Evolutionary conservation across 2,888 invertebrate genomes (phyloP).

Genomic region (Tetramorium bicarinatum): DNA sequence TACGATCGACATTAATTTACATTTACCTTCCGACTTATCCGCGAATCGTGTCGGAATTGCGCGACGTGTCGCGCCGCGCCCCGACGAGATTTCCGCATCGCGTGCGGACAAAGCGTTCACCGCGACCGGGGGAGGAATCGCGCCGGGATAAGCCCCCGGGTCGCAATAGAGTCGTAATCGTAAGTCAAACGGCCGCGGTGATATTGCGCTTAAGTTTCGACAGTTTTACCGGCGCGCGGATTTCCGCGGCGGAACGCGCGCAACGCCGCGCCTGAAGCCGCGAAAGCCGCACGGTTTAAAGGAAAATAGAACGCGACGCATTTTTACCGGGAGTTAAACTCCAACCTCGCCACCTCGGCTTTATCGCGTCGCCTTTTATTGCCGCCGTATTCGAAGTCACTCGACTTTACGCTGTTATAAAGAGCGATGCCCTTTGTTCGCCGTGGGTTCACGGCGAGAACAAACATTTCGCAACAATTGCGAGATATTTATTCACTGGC

Average conservation of each 20-base stretch:
- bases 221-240: slow-evolving; percentile 60
- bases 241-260: slow-evolving; percentile 39
- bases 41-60: not conserved
- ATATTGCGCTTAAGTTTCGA: slow-evolving; percentile 66
- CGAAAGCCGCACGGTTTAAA: slow-evolving; percentile 36
- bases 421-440: slow-evolving; percentile 32
- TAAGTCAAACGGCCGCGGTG: slow-evolving; percentile 62
- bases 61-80: slow-evolving; percentile 3
- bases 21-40: slow-evolving; percentile 1
- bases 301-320: slow-evolving; percentile 41
- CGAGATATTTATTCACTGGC: slow-evolving; percentile 36
- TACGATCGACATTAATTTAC: not conserved
- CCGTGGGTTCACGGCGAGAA: not conserved
- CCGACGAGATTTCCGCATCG: slow-evolving; percentile 30
- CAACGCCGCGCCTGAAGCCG: not conserved
- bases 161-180: slow-evolving; percentile 61
- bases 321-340: slow-evolving; percentile 58
- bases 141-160: slow-evolving; percentile 43
- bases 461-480: slow-evolving; percentile 31
- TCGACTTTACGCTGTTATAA: slow-evolving; percentile 37
- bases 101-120: not conserved
- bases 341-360: slow-evolving; percentile 22
- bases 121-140: not conserved
- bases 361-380: slow-evolving; percentile 50
- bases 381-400: slow-evolving; percentile 43